Base-by-base conservation (phyloP, 2,888 invertebrate genomes). In the Tinea semifulvella region DNA sequence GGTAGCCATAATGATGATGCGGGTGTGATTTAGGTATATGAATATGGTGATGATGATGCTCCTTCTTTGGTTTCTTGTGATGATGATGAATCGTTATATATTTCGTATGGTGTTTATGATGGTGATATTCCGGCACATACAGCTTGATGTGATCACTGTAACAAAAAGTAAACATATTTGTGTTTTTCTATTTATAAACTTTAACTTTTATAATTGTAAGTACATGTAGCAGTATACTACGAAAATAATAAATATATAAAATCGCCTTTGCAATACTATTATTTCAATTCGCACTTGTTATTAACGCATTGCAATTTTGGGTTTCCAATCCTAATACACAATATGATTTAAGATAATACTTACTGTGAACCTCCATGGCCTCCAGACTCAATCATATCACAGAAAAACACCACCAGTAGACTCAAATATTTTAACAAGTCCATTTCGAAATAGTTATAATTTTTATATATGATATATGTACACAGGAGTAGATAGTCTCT, bases 101-200 rank as follows among this genome's bases (percentile, higher is more conserved):
- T 56, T 84, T 85, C 5, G 85, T 86, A 54, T 86, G 86, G 48
- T 81, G 73, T 40, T 84, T 81, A 49, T 85, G 85, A 36, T 85
- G 84, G 49, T 85, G 76, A 43, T 85, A 73, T 58, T 86, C 82
- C 13, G 86, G 86, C 6, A 86, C 74, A 57, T 85, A 75, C 42
- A 86, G 63, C 59, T 73, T 84, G 48, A 86, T 68, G 56, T 85
- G 84, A 43, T 83, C 73, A 54, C 85, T 86, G 74, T 46, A 74
- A 58, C 42, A 46, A 47, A 72, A 58, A 58, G 42, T 57, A 50
- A 31, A 46, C 22, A 7, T 22, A 7, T 22, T 5, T 22, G 8
- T 22, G 22, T 22, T 22, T 5, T 22, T 8, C 22, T 22, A 31
- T n/a, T n/a, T n/a, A n/a, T n/a, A n/a, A n/a, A n/a, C n/a, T n/a